Percentiles rank a stretch among this genome's conserved stretches.
phyloP scores from a whole-genome alignment of 1,140 invertebrate genomes.

The Drosophila watanabei region DNA sequence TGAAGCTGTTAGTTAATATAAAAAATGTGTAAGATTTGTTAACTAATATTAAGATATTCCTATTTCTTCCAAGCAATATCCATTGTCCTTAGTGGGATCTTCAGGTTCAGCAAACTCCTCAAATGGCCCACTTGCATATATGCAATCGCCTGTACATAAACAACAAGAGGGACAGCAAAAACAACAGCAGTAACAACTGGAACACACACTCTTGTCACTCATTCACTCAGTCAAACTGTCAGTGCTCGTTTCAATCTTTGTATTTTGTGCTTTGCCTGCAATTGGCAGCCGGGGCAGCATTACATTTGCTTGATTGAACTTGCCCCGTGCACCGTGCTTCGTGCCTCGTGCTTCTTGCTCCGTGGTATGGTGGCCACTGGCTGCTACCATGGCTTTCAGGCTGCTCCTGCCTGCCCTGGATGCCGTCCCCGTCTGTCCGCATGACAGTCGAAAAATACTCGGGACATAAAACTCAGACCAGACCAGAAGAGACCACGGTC shows the following conservation, averaged over 20 bases:
- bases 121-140: conserved; percentile 43
- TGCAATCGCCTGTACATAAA: conserved; percentile 54
- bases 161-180: conserved; percentile 40
- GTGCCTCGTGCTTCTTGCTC: neutral
- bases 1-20: neutral
- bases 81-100: neutral
- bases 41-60: too few species aligned
- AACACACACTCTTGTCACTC: conserved; percentile 65
- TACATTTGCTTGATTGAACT: conserved; percentile 80
- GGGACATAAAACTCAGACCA: conserved; percentile 43
- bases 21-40: neutral
- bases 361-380: conserved; percentile 1
- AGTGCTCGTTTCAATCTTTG: conserved; percentile 76
- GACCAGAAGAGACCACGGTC: conserved; percentile 25
- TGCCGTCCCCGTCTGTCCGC: neutral
- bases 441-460: conserved; percentile 35
- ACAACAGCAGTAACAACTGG: conserved; percentile 6
- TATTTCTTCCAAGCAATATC: neutral
- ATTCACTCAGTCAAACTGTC: conserved; percentile 75
- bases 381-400: neutral
- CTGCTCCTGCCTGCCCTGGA: neutral
- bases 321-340: conserved; percentile 24
- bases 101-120: conserved; percentile 6
- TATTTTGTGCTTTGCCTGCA: conserved; percentile 72
- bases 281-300: conserved; percentile 71